A percentile compares a stretch with the other conserved stretches of the same genome.
Evolutionary conservation across 1,140 invertebrate genomes (phyloP).

Genomic region (Camponotus vicinus): DNA sequence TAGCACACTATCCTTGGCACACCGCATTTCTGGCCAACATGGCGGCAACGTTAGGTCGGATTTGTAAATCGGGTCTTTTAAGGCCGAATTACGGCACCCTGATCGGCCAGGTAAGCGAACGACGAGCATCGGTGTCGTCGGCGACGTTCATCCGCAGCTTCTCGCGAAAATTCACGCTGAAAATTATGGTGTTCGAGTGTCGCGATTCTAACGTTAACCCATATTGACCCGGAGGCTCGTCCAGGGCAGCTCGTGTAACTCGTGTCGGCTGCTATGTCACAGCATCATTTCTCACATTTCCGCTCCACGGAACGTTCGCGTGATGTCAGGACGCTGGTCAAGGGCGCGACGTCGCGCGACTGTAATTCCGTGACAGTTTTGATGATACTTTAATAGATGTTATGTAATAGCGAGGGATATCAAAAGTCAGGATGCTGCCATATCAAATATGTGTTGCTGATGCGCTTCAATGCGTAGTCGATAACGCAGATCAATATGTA

Average conservation of each 20-base stretch:
- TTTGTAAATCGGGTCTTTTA: conserved; percentile 92
- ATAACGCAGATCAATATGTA: background rate
- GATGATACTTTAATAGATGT: conserved; percentile 71
- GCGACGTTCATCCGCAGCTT: background rate
- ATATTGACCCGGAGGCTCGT: background rate
- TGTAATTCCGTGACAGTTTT: conserved; percentile 20
- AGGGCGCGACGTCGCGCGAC: background rate
- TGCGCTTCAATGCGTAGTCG: background rate
- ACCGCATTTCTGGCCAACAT: conserved; percentile 89
- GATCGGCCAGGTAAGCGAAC: conserved; percentile 86
- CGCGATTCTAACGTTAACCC: conserved; percentile 16
- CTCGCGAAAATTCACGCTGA: background rate
- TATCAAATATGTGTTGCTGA: conserved; percentile 64
- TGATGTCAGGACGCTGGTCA: background rate
- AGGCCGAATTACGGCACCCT: conserved; percentile 87
- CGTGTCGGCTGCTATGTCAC: conserved; percentile 82
- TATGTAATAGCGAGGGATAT: conserved; percentile 79
- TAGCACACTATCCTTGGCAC: conserved; percentile 64
- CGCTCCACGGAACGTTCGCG: background rate
- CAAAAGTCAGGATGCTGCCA: conserved; percentile 80
- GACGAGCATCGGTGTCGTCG: background rate
- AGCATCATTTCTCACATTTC: conserved; percentile 25
- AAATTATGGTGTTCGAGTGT: background rate
- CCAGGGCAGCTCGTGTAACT: background rate
- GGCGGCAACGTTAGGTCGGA: conserved; percentile 93